Evolutionary conservation across 2,113 vertebrate genomes (phyloP), one percentile per base, ranked within the genome.

Genomic region (Sclerurus mexicanus): DNA sequence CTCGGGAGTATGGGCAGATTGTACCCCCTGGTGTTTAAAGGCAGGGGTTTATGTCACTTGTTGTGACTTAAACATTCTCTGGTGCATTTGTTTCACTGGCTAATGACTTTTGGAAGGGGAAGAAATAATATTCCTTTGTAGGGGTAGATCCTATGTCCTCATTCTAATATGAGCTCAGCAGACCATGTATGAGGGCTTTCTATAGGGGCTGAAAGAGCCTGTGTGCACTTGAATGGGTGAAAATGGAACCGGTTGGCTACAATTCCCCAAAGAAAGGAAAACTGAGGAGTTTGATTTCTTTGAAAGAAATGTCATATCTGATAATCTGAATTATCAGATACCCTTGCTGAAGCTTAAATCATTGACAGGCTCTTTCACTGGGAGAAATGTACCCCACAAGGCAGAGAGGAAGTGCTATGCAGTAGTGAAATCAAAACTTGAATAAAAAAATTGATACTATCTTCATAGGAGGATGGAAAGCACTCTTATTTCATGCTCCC

Each of bases 41-140:
- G 31, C 78, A 72, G 44, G 39, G 21, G 44, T 82, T 91, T 53
- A 30, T 42, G 7, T 59, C 21, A 17, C 60, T 63, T 20, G 13
- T 47, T 64, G 22, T 55, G 53, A 28, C 0, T 0, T 64, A 53
- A 75, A 14, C 1, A 1, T 53, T 39, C 19, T 72, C 31, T 67
- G 37, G 7, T 19, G 21, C 4, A 3, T 49, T 53, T 40, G 7
- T 94, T 87, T 74, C 31, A 8, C 33, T 81, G 39, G 5, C 37
- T 75, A 20, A 24, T 83, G 44, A 20, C 28, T 66, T 60, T 69
- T 62, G 83, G 40, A 90, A 71, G 9, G 39, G 23, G 12, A 25
- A 55, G 30, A 47, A 82, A 21, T 35, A 40, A 25, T 53, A 50
- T 22, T 71, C 12, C 24, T 77, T 85, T 66, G 5, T 66, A 50